Percentiles rank a stretch among this genome's conserved stretches.
Evolutionary conservation across 2,113 vertebrate genomes (phyloP).

Genomic region (Tor tambroides): DNA sequence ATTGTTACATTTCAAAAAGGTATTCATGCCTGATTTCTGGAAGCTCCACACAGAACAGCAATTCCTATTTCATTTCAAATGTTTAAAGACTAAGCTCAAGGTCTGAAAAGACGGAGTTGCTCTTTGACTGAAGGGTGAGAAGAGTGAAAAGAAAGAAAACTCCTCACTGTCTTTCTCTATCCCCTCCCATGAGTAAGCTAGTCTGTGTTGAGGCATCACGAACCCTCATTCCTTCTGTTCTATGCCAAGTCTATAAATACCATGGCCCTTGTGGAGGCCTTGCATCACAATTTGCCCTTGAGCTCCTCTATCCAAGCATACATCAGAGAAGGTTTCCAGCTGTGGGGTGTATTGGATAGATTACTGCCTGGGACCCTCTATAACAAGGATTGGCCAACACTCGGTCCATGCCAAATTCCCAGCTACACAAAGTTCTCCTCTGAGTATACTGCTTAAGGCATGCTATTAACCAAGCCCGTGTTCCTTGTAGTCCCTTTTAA

Average conservation of each 20-base stretch:
- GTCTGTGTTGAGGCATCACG: conserved; percentile 2
- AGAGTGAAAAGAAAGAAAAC: not conserved
- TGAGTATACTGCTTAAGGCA: conserved; percentile 3
- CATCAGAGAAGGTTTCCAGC: conserved; percentile 39
- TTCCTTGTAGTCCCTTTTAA: not conserved
- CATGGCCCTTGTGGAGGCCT: not conserved
- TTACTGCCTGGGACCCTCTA: conserved; percentile 13
- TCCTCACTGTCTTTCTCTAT: not conserved
- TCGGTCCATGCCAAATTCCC: not conserved
- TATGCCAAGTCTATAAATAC: conserved; percentile 50
- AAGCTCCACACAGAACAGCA: not conserved
- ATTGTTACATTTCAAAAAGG: not conserved
- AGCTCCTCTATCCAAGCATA: conserved; percentile 20
- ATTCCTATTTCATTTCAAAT: not conserved
- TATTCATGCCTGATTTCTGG: not conserved
- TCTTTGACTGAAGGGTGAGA: not conserved
- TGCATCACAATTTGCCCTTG: conserved; percentile 26
- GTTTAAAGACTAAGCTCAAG: not conserved
- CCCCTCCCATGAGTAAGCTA: not conserved
- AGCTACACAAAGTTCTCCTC: not conserved
- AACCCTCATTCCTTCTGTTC: not conserved
- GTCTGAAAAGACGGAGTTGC: not conserved
- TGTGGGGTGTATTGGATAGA: conserved; percentile 37
- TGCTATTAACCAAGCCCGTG: not conserved
- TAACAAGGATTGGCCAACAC: conserved; percentile 8